phyloP scores from a whole-genome alignment of 2,888 invertebrate genomes.

The Torymus texanus region DNA sequence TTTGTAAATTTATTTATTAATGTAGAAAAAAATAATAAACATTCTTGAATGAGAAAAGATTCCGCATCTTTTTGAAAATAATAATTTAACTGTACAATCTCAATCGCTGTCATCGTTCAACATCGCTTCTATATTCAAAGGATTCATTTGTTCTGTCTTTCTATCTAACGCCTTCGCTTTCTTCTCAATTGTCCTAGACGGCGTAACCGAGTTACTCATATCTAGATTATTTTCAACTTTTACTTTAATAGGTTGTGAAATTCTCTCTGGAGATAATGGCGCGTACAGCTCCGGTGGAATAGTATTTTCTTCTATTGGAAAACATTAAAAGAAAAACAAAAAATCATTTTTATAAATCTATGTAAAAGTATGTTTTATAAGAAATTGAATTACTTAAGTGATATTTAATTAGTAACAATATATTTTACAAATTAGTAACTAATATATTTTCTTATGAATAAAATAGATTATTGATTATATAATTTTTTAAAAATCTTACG shows the following conservation, averaged over 20 bases:
- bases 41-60: neutral
- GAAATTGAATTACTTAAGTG: no score
- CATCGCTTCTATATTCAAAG: conserved; percentile 64
- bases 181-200: conserved; percentile 46
- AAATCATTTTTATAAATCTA: neutral
- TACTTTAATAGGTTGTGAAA: conserved; percentile 50
- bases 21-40: neutral
- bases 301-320: conserved; percentile 37
- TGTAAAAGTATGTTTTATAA: neutral
- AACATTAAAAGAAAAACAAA: conserved; percentile 17
- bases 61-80: conserved; percentile 6
- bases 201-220: conserved; percentile 46
- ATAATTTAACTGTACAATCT: conserved; percentile 23
- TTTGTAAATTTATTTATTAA: neutral
- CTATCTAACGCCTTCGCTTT: conserved; percentile 46
- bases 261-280: conserved; percentile 51
- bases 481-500: conserved; percentile 30
- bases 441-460: neutral
- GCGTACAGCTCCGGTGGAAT: conserved; percentile 16
- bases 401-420: no score
- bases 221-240: conserved; percentile 53
- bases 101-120: conserved; percentile 64
- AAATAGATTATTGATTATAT: conserved; percentile 4
- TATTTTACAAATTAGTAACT: no score
- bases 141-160: conserved; percentile 58